Evolutionary conservation across 37 sponge, comb jelly and placozoan genomes (phyloP).

Genomic region (Cliona cf. orientalis): DNA sequence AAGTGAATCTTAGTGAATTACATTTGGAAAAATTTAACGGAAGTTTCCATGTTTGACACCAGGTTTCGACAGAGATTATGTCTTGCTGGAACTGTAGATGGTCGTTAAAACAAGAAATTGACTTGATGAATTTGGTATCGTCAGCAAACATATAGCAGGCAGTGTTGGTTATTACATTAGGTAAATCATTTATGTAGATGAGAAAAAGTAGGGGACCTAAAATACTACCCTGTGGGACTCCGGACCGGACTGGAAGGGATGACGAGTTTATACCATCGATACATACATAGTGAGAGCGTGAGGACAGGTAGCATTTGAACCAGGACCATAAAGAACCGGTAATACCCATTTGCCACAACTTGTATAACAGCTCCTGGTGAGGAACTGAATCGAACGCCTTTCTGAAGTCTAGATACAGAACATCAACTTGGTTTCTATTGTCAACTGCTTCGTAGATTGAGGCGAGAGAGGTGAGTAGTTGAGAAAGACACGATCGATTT

Average conservation of each 20-base stretch:
- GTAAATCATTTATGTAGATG: not conserved
- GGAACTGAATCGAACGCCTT: not conserved
- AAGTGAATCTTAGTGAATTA: no score
- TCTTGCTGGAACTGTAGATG: no score
- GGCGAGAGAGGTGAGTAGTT: not conserved
- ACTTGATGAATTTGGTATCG: not conserved
- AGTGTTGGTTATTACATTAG: not conserved
- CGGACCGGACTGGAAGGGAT: not conserved
- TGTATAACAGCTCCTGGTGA: not conserved
- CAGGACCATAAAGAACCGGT: not conserved
- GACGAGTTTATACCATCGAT: not conserved
- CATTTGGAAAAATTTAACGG: no score
- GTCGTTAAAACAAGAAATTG: not conserved
- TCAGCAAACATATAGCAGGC: not conserved
- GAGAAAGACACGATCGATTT: not conserved
- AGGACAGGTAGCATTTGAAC: not conserved
- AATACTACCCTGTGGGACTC: not conserved
- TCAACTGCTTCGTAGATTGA: not conserved
- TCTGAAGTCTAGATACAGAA: not conserved
- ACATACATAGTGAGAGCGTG: not conserved
- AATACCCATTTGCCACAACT: not conserved
- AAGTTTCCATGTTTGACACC: no score
- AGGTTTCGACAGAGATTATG: no score
- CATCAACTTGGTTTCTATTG: not conserved
- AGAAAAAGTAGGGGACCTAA: not conserved